A percentile compares a stretch with the other conserved stretches of the same genome.
These are phyloP conservation scores for Tiliacea aurago DNA, from an alignment of 2,888 invertebrate species.

Conservation along the genomic window DNA sequence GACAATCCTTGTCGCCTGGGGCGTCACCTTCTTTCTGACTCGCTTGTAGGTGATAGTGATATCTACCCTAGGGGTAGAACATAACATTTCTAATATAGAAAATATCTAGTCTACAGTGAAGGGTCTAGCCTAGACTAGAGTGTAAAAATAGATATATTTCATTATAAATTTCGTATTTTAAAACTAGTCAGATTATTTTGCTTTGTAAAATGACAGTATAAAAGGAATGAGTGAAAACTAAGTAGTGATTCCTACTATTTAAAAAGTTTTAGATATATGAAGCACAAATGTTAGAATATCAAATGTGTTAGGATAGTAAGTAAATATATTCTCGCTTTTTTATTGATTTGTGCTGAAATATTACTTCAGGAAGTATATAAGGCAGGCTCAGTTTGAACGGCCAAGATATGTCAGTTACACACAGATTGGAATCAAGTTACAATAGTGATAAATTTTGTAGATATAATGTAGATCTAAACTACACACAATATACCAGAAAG, in stretches of 20 bases:
- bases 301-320: not conserved
- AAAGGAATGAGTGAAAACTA: not conserved
- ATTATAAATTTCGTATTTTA: not conserved
- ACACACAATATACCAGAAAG: slow-evolving; percentile 28
- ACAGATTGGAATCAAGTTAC: slow-evolving; percentile 8
- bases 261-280: not conserved
- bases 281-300: slow-evolving; percentile 4
- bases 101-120: slow-evolving; percentile 20
- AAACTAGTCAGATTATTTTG: slow-evolving; percentile 16
- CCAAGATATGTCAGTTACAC: slow-evolving; percentile 61
- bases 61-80: slow-evolving; percentile 6
- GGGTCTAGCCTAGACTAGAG: slow-evolving; percentile 18
- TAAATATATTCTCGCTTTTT: not conserved
- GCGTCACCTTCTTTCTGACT: not conserved
- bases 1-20: not conserved
- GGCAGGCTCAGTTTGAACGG: slow-evolving; percentile 57
- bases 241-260: not conserved
- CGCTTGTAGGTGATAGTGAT: not conserved
- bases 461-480: slow-evolving; percentile 14
- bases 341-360: slow-evolving; percentile 5
- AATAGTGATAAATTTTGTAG: not conserved
- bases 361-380: slow-evolving; percentile 27
- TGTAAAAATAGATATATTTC: slow-evolving; percentile 28
- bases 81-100: slow-evolving; percentile 10
- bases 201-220: slow-evolving; percentile 6